Evolutionary conservation across 2,888 invertebrate species (phyloP), one percentile per base, ranked within the genome.

Genomic region (Kryphioiulus occultus): DNA sequence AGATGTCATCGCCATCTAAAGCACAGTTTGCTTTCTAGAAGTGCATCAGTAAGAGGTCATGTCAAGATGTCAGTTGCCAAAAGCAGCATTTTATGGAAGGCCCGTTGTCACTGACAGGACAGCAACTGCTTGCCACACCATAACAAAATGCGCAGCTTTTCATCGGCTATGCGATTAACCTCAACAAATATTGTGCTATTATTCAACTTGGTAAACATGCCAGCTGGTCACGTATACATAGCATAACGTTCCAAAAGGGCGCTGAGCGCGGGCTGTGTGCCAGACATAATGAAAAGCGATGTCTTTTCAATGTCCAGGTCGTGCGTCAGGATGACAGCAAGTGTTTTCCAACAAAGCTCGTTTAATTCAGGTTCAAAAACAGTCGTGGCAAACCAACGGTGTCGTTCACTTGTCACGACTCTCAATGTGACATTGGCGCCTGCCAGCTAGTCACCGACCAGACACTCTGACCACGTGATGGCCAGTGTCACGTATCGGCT

Each of bases 371-470:
- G 68, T 68, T 68, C 19, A 68, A 26, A 68, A 68, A 26, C 68
- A 26, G 10, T 10, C 10, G 10, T 53, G 15, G 15, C 12, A 1
- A 4, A 44, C 7, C 44, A 44, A 1, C 0, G 68, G 68, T 68
- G 68, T 68, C 68, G 26, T 68, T 68, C 68, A 68, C 68, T n/a
- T 26, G 68, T 22, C 68, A 68, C 26, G 68, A 68, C 26, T 26
- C 68, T 68, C 68, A 68, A 68, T 68, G 68, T 68, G 68, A 68
- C 68, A 68, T 68, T 68, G 68, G 12, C 26, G 68, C 10, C 68
- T 26, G 19, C 26, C 68, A 4, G 26, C 5, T 68, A 22, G 68
- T 68, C 26, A 22, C 3, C 68, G n/a, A 53, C n/a, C 53, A 12
- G 19, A n/a, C n/a, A 53, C 19, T n/a, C n/a, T n/a, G 53, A n/a